A percentile compares a stretch with the other conserved stretches of the same genome.
Conservation (phyloP, 2,888 invertebrate genomes). For the Phyto melanocephala region DNA sequence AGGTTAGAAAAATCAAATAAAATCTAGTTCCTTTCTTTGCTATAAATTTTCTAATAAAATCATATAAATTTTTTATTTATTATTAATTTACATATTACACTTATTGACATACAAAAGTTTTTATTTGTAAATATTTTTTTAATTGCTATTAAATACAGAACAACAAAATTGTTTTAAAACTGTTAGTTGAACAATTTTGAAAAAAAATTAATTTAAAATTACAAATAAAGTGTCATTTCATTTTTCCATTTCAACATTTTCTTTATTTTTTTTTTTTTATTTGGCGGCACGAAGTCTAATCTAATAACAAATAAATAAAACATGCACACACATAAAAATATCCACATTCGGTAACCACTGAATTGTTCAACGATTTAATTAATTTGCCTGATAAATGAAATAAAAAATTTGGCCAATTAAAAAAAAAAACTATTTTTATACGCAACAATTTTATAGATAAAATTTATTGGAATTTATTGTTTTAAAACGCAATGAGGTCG, state of each 20-base stretch:
- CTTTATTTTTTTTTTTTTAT: neutral
- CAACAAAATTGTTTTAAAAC: neutral
- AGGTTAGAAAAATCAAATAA: too few species aligned
- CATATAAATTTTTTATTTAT: neutral
- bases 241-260: neutral
- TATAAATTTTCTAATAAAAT: neutral
- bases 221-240: neutral
- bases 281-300: slow-evolving; percentile 44
- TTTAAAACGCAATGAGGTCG: too few species aligned
- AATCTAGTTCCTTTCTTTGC: neutral
- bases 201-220: too few species aligned
- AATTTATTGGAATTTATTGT: too few species aligned
- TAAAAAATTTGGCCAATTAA: neutral
- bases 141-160: neutral
- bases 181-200: neutral
- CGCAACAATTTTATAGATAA: neutral
- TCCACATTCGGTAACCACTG: slow-evolving; percentile 5
- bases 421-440: neutral
- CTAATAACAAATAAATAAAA: neutral
- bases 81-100: neutral
- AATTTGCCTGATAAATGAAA: slow-evolving; percentile 7
- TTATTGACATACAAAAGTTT: neutral
- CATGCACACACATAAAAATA: neutral
- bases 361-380: slow-evolving; percentile 22
- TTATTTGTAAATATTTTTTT: neutral